Conservation (phyloP, 2,113 vertebrate species). For the Esox niger region DNA sequence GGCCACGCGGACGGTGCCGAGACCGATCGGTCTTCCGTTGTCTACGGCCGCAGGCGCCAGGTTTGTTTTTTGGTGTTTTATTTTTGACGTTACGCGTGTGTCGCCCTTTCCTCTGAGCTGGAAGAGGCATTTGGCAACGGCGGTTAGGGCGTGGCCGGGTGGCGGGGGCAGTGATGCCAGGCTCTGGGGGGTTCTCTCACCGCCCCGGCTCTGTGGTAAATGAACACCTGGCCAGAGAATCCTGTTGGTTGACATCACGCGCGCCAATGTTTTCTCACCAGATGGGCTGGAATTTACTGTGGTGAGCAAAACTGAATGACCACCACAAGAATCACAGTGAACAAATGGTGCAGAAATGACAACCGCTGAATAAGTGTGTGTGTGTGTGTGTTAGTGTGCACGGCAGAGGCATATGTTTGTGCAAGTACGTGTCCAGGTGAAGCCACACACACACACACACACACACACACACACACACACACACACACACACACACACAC, state of each 20-base stretch:
- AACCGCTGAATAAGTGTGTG: no score
- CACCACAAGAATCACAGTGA: no score
- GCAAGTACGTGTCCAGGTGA: not conserved
- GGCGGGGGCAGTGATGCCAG: constrained; percentile 44
- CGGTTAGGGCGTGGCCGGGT: constrained; percentile 30
- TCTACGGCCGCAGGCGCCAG: no score
- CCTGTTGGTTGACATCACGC: constrained; percentile 12
- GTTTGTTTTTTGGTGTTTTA: no score
- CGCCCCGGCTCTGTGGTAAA: constrained; percentile 57
- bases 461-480: no score
- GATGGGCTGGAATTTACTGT: not conserved
- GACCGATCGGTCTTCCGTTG: no score
- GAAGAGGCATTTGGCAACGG: constrained; percentile 49
- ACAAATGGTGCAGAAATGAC: no score
- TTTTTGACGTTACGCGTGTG: no score
- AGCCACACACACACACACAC: not conserved
- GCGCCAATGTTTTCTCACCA: no score
- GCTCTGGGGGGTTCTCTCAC: constrained; percentile 47
- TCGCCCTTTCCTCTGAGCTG: not conserved
- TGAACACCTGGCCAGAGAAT: constrained; percentile 59
- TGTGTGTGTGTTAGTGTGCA: not conserved
- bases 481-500: no score
- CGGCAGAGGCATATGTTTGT: not conserved
- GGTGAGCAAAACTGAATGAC: not conserved
- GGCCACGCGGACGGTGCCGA: no score